Evolutionary conservation across 2,113 vertebrate genomes (phyloP).

Genomic region (Gulo gulo): DNA sequence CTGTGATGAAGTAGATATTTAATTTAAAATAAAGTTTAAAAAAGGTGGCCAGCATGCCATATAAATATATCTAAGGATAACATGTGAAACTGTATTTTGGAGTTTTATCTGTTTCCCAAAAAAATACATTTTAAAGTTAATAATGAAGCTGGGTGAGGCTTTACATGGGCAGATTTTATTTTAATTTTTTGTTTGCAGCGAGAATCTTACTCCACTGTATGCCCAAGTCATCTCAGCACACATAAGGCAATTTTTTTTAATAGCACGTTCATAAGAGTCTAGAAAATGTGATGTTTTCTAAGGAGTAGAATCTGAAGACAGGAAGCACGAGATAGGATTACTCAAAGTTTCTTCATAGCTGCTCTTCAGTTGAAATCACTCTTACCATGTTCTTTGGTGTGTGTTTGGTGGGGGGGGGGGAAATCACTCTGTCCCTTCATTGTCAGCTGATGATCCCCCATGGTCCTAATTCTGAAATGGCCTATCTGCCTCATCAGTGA

Average conservation of each 20-base stretch:
- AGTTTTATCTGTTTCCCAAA: background rate
- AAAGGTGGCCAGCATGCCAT: fast-evolving
- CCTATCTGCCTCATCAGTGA: background rate
- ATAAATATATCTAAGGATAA: background rate
- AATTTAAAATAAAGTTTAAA: background rate
- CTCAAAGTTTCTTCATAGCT: conserved; percentile 35
- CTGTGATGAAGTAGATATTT: background rate
- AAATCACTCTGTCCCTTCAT: conserved; percentile 4
- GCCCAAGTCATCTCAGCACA: background rate
- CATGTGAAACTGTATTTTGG: background rate
- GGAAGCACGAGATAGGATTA: conserved; percentile 30
- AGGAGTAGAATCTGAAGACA: conserved; percentile 29
- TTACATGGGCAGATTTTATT: background rate
- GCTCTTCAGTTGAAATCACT: conserved; percentile 45
- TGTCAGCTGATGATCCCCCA: background rate
- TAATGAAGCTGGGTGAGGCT: background rate
- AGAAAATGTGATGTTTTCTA: background rate
- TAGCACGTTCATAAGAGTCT: background rate
- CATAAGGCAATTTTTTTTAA: background rate
- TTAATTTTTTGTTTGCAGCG: background rate
- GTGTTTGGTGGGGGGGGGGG: no score
- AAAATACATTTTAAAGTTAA: background rate
- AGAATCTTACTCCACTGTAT: background rate
- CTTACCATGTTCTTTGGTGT: background rate
- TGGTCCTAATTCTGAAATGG: background rate